Evolutionary conservation across 2,113 vertebrate species (phyloP).

Genomic region (Puffinus mauretanicus): DNA sequence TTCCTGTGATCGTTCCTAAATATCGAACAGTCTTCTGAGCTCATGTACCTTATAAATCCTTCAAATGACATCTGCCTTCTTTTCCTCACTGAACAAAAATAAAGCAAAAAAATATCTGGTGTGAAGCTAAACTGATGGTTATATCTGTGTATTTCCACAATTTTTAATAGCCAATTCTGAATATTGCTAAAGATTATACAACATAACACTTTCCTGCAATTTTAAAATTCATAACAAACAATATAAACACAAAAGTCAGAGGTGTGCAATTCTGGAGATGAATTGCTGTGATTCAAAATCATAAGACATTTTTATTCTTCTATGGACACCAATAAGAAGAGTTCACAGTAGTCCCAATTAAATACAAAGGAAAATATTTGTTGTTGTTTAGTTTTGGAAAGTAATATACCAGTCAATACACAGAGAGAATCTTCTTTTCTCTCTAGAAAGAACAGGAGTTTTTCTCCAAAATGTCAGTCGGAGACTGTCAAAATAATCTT

Average conservation of each 20-base stretch:
- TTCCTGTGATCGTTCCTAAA: constrained; percentile 67
- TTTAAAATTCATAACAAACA: not conserved
- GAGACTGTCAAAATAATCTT: not conserved
- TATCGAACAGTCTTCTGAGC: constrained; percentile 76
- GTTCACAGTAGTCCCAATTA: not conserved
- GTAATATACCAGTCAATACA: not conserved
- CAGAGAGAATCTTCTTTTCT: not conserved
- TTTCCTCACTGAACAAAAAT: constrained; percentile 70
- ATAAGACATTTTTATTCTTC: not conserved
- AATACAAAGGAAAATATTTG: not conserved
- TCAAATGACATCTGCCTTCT: constrained; percentile 78
- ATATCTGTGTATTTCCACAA: not conserved
- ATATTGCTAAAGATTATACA: not conserved
- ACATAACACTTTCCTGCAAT: not conserved
- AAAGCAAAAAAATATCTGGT: not conserved
- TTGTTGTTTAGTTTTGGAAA: not conserved
- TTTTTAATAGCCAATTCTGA: not conserved
- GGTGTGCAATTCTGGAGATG: not conserved
- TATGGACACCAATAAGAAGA: not conserved
- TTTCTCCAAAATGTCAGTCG: not conserved
- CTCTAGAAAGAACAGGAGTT: not conserved
- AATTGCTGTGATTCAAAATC: not conserved
- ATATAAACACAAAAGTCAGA: not conserved
- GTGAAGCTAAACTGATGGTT: not conserved
- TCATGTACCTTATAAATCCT: constrained; percentile 84